Evolutionary conservation across 1,140 invertebrate species (phyloP).

Genomic region (Lepidurus arcticus): DNA sequence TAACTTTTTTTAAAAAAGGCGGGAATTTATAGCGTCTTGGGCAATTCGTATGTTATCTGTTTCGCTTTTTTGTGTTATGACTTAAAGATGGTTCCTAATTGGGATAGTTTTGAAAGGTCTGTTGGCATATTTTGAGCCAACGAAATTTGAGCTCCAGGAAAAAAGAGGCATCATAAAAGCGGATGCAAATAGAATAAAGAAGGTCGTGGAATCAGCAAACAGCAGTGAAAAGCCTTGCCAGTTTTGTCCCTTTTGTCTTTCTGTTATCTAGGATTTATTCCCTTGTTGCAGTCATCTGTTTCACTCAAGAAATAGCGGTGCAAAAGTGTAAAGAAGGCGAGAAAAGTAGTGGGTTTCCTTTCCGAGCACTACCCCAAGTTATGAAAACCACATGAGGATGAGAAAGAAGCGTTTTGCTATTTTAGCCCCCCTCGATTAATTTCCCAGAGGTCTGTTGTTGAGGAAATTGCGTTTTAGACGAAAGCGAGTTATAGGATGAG

Average conservation of each 20-base stretch:
- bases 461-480: not conserved
- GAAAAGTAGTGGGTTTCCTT: not conserved
- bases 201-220: not conserved
- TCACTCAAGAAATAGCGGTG: not conserved
- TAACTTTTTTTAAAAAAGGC: not conserved
- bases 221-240: conserved; percentile 16
- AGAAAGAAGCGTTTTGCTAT: not conserved
- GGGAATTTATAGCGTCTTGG: not conserved
- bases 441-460: conserved; percentile 14
- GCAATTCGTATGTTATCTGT: not conserved
- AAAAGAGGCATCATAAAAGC: not conserved
- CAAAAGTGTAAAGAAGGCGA: not conserved
- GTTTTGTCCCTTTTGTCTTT: conserved; percentile 11
- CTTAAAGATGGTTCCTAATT: conserved; percentile 11
- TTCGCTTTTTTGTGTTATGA: not conserved
- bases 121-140: not conserved
- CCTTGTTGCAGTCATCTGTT: not conserved
- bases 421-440: conserved; percentile 3
- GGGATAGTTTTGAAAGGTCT: not conserved
- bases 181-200: not conserved
- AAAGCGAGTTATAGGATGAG: conserved; percentile 14
- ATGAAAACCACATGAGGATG: conserved; percentile 2
- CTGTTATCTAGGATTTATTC: conserved; percentile 18
- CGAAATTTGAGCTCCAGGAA: too few relatives aligned
- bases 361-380: not conserved